Base-by-base conservation (phyloP, 2,797 vertebrate species). In the Benthosema pterotum region DNA sequence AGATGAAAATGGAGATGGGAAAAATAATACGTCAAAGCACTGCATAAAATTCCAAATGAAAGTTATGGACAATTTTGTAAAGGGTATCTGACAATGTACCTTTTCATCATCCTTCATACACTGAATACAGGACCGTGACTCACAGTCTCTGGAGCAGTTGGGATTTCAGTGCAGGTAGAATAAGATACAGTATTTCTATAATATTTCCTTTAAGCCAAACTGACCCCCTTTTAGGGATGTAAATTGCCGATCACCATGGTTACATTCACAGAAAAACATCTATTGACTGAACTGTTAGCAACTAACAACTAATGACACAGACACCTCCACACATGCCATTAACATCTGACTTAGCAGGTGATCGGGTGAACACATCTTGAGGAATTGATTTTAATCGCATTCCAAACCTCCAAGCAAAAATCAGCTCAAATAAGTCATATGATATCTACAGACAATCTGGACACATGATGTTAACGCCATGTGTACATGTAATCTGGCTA, bases 391-490 rank as follows among this genome's bases (percentile, higher is more conserved):
- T 11, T 38, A 38, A 38, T 38, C 32, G 32, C 32, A 38, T 38
- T 38, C 32, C 32, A 38, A 38, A 38, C 32, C 7, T 9, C 32
- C 32, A 38, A 38, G 63, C 32, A 38, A 38, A 25, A 4, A 7
- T 12, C 15, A 49, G 45, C 8, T n/a, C n/a, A n/a, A n/a, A n/a
- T 38, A 38, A 38, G 32, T 38, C 32, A 38, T 38, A 9, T 38
- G 32, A 38, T 38, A 9, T 38, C 32, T 38, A 38, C 22, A 25
- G 22, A 25, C 22, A 74, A 75, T 79, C 74, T 65, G 63, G 8
- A 63, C 45, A 46, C 57, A 45, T 54, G 74, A 45, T 54, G 74
- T 72, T 49, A 57, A 14, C 25, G n/a, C 56, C 53, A 5, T 56
- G 47, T 49, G 14, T 48, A 48, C 5, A 47, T 15, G 28, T n/a